Conservation (phyloP, 2,888 invertebrate genomes). For the Entomobrya multifasciata region DNA sequence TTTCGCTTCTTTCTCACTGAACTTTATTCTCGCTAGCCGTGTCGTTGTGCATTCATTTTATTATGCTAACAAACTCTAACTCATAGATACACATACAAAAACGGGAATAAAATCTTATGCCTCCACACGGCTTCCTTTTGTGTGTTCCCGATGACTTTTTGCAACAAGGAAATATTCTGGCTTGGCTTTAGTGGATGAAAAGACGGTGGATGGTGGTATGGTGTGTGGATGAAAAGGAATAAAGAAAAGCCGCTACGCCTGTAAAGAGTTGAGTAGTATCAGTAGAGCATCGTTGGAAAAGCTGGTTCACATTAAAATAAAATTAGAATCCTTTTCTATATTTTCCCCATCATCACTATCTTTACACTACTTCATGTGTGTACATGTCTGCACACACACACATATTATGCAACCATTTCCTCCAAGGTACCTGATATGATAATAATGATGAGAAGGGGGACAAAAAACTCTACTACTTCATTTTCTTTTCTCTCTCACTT, state of each 20-base stretch:
- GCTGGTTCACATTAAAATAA: slow-evolving; percentile 51
- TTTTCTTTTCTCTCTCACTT: background rate
- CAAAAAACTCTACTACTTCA: background rate
- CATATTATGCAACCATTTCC: no score
- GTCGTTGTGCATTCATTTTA: slow-evolving; percentile 41
- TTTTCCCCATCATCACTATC: background rate
- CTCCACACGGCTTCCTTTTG: slow-evolving; percentile 35
- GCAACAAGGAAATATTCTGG: slow-evolving; percentile 31
- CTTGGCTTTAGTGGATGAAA: no score
- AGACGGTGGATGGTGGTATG: slow-evolving; percentile 6
- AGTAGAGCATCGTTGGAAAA: background rate
- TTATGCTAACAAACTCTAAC: slow-evolving; percentile 35
- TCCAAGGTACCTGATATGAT: background rate
- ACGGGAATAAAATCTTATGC: slow-evolving; percentile 20
- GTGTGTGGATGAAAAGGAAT: background rate
- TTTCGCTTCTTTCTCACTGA: slow-evolving; percentile 14
- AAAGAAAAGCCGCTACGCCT: background rate
- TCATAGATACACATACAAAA: background rate
- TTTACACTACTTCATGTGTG: background rate
- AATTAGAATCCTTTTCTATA: slow-evolving; percentile 44
- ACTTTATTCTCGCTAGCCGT: background rate
- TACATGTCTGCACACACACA: background rate
- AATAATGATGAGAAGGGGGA: background rate
- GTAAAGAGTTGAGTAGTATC: background rate
- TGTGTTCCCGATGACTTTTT: background rate